These are phyloP conservation scores for Acrobasis suavella DNA, from an alignment of 2,888 invertebrate species.

Conservation along the genomic window DNA sequence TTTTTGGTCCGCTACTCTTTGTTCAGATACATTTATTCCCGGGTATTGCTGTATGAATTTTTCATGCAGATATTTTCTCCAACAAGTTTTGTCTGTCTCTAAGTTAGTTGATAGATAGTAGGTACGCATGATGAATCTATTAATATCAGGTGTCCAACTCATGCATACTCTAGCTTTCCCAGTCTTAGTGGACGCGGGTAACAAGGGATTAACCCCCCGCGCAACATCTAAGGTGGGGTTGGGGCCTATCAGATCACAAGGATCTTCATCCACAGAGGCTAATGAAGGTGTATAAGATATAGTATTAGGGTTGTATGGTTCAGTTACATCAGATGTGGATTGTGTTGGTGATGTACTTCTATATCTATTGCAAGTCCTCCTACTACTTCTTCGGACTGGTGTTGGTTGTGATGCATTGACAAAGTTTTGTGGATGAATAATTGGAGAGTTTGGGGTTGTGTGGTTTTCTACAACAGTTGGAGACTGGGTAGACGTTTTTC, in stretches of 20 bases:
- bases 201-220: slow-evolving; percentile 29
- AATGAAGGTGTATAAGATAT: neutral
- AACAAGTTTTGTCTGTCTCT: slow-evolving; percentile 26
- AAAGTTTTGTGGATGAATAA: neutral
- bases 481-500: slow-evolving; percentile 1
- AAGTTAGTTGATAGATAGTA: slow-evolving; percentile 26
- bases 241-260: neutral
- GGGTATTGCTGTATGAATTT: slow-evolving; percentile 30
- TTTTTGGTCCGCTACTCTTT: slow-evolving; percentile 34
- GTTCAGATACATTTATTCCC: slow-evolving; percentile 28
- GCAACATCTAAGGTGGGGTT: slow-evolving; percentile 11
- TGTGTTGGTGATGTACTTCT: neutral
- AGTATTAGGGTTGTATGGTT: neutral
- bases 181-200: slow-evolving; percentile 33
- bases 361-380: neutral
- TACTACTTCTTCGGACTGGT: neutral
- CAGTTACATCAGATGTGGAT: neutral
- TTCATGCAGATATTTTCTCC: slow-evolving; percentile 27
- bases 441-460: neutral
- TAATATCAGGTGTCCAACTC: slow-evolving; percentile 22
- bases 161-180: slow-evolving; percentile 28
- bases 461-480: slow-evolving; percentile 6
- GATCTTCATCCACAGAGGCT: slow-evolving; percentile 6
- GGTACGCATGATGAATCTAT: slow-evolving; percentile 28
- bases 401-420: too few species aligned